Evolutionary conservation across 2,113 vertebrate genomes (phyloP).

Genomic region (Sylvilagus bachmani): DNA sequence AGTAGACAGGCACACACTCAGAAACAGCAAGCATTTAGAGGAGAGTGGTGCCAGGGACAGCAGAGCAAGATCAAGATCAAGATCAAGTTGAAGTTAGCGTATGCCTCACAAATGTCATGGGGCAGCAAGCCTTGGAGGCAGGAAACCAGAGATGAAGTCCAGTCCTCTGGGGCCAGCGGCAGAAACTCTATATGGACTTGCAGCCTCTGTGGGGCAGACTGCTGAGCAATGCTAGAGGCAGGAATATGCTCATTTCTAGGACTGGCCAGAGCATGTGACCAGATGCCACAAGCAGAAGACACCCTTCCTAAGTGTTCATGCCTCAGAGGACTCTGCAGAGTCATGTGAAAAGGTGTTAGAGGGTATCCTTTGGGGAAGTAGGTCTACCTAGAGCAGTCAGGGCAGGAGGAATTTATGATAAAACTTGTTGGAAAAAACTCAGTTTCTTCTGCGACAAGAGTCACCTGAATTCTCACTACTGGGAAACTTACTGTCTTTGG

Average conservation of each 20-base stretch:
- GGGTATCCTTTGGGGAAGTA: not conserved
- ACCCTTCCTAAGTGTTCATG: not conserved
- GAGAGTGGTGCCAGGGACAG: not conserved
- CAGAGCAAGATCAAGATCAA: constrained; percentile 37
- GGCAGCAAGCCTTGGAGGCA: not conserved
- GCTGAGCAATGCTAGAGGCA: not conserved
- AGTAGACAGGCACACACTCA: not conserved
- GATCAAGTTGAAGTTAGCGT: not conserved
- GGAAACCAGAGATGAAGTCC: constrained; percentile 32
- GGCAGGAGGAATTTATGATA: not conserved
- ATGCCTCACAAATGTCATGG: constrained; percentile 50
- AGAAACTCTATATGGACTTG: not conserved
- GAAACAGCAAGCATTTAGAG: not conserved
- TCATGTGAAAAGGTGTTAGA: not conserved
- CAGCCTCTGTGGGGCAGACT: not conserved
- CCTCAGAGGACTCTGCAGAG: not conserved
- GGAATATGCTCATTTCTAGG: not conserved
- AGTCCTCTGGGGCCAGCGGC: not conserved
- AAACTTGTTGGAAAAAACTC: not conserved
- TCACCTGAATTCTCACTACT: not conserved
- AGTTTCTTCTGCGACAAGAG: constrained; percentile 9
- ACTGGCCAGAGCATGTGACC: not conserved
- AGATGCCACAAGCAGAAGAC: not conserved
- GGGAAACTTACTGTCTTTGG: not conserved
- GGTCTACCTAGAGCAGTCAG: not conserved